These are phyloP conservation scores for Ferrisia virgata DNA, from an alignment of 2,888 invertebrate species.

Conservation along the genomic window DNA sequence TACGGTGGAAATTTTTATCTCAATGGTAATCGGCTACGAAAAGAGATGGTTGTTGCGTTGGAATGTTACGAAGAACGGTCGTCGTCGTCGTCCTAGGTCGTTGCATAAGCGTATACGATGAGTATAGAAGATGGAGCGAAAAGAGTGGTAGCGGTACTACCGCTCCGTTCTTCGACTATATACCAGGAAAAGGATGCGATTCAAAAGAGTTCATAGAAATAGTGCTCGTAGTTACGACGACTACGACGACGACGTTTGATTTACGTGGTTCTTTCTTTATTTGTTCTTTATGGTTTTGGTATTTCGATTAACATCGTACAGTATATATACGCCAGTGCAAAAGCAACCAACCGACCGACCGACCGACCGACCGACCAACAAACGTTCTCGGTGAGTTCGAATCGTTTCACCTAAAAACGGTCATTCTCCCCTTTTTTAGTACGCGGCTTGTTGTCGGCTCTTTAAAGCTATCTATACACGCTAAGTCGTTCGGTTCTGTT, in stretches of 20 bases:
- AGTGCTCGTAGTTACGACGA: not conserved
- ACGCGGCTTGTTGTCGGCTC: not conserved
- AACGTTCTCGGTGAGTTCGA: no score
- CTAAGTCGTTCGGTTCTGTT: no score
- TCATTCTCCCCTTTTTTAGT: not conserved
- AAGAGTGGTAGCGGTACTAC: no score
- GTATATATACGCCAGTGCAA: not conserved
- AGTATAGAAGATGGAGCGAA: no score
- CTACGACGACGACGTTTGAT: conserved; percentile 11
- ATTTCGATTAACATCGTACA: not conserved
- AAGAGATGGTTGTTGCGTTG: not conserved
- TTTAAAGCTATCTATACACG: no score
- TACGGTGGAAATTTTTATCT: not conserved
- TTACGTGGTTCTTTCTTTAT: conserved; percentile 13
- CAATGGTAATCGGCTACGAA: not conserved
- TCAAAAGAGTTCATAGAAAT: conserved; percentile 14
- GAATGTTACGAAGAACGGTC: not conserved
- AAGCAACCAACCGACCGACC: not conserved
- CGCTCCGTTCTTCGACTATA: no score
- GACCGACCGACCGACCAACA: not conserved
- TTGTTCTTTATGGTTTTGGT: conserved; percentile 9
- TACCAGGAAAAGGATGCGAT: not conserved
- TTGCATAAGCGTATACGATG: no score
- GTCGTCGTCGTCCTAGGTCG: no score
- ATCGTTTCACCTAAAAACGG: not conserved